phyloP scores from a whole-genome alignment of 2,888 invertebrate genomes.

The Phyto melanocephala region DNA sequence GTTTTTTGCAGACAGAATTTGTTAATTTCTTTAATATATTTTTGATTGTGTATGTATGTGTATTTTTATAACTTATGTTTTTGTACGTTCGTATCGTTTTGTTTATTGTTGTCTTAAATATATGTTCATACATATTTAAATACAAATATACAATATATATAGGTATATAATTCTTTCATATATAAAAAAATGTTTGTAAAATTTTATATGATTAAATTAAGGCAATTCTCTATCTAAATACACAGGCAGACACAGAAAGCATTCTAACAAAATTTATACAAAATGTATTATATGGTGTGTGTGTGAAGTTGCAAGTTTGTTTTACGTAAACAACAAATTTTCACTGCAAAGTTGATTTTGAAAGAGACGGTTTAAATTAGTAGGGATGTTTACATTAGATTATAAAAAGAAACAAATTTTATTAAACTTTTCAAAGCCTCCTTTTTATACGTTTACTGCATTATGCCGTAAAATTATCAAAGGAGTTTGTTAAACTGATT shows the following conservation, averaged over 20 bases:
- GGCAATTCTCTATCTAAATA: conserved; percentile 28
- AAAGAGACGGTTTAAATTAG: background rate
- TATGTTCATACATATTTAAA: background rate
- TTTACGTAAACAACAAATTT: conserved; percentile 1
- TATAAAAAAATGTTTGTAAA: background rate
- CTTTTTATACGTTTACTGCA: too few species aligned
- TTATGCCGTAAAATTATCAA: too few species aligned
- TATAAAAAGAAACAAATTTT: too few species aligned
- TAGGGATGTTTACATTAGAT: background rate
- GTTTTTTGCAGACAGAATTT: background rate
- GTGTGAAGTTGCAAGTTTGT: conserved; percentile 30
- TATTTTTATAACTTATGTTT: too few species aligned
- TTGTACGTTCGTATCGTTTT: background rate
- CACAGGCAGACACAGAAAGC: conserved; percentile 51
- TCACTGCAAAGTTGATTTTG: conserved; percentile 3
- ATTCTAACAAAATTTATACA: conserved; percentile 26
- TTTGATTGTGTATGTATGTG: too few species aligned
- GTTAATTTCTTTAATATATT: background rate
- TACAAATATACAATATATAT: too few species aligned
- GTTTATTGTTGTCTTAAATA: background rate
- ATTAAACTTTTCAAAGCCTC: too few species aligned
- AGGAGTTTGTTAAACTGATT: too few species aligned
- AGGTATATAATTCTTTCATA: background rate
- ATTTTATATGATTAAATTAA: conserved; percentile 11
- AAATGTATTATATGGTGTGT: background rate